phyloP scores from a whole-genome alignment of 2,113 vertebrate genomes.

The Mormyrus iriodes region DNA sequence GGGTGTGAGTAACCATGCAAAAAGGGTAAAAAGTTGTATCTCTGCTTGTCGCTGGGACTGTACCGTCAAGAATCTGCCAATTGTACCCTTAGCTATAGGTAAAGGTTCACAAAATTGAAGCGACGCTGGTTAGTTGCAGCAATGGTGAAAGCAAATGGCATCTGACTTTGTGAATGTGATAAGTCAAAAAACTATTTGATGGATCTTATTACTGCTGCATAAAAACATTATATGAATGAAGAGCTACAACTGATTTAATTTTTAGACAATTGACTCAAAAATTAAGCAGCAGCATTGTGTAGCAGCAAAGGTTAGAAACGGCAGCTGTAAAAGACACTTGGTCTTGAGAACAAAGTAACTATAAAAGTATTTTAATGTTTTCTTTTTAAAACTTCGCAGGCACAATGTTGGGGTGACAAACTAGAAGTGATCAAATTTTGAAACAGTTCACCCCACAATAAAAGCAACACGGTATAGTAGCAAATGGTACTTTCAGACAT shows the following conservation, averaged over 20 bases:
- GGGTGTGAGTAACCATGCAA: not conserved
- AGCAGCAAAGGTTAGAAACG: not conserved
- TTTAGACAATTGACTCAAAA: not conserved
- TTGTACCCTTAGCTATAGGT: no score
- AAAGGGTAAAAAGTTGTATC: no score
- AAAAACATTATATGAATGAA: not conserved
- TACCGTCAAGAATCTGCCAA: no score
- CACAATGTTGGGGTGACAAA: not conserved
- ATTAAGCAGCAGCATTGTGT: not conserved
- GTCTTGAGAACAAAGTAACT: not conserved
- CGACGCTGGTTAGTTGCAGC: not conserved
- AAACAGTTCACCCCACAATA: not conserved
- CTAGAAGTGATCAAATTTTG: not conserved
- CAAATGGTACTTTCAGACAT: not conserved
- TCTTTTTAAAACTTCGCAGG: not conserved
- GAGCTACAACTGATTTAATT: not conserved
- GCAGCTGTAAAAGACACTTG: not conserved
- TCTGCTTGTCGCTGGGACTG: no score
- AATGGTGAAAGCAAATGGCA: not conserved
- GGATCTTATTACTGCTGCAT: not conserved
- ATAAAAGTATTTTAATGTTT: not conserved
- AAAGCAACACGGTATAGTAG: not conserved
- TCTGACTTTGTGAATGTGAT: not conserved
- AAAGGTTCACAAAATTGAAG: not conserved
- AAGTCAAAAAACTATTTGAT: not conserved